Evolutionary conservation across 2,888 invertebrate genomes (phyloP), one percentile per base, ranked within the genome.

Genomic region (Elysia crispata): DNA sequence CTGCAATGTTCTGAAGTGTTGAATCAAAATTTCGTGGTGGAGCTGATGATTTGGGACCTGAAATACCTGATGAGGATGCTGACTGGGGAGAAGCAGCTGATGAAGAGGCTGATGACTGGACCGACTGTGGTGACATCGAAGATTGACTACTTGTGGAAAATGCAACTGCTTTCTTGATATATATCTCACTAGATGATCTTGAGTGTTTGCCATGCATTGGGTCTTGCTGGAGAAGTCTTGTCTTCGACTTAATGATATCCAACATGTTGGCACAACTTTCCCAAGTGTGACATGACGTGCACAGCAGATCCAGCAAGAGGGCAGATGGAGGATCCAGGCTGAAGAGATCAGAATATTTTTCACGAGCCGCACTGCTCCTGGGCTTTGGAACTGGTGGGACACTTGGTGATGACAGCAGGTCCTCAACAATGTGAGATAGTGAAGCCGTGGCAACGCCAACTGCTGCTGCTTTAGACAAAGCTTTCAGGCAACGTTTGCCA

Each of bases 381-480:
- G 82, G 83, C 30, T 31, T 33, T 13, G 83, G 83, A 13, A 82
- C 75, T 28, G 83, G 78, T 15, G 86, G 84, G 30, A 86, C 79
- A 70, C 83, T 79, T 33, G 86, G 84, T 33, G 81, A 82, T 31
- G 84, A 82, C 33, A 90, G 82, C 50, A 91, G 83, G 78, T 90
- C 89, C 72, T 90, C 90, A 57, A 88, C 87, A 15, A 89, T 84
- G 79, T 85, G 86, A 1, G 88, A 85, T 1, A 89, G 84, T 18
- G 88, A 86, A 25, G 89, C 88, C 6, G 88, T 87, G 20, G 89
- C 89, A 25, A 90, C 84, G 0, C 90, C 90, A n/a, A 89, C 90
- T 25, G 90, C 89, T 33, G 90, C 90, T 11, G 88, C 88, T 77
- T 81, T 88, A n/a, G 86, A 88, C 6, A 90, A 79, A n/a, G 87